Percentiles rank a stretch among this genome's conserved stretches.
Conservation (phyloP, 2,888 invertebrate species). For the Agapetus fuscipes region DNA sequence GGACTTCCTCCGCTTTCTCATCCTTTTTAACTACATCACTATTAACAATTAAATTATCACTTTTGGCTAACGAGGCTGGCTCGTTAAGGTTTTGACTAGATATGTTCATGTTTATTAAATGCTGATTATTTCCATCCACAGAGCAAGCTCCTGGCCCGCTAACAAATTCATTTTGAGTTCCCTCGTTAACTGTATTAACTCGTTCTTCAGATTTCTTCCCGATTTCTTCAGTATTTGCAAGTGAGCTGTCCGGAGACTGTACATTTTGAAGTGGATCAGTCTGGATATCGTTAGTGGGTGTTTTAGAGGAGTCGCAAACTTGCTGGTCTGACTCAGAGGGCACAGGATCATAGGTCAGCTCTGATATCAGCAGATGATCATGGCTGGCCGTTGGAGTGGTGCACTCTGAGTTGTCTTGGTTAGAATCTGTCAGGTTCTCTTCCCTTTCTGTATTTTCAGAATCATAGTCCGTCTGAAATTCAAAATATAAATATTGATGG, state of each 20-base stretch:
- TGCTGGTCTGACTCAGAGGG: slow-evolving; percentile 4
- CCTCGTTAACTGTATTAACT: not conserved
- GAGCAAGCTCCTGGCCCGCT: no score
- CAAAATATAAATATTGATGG: not conserved
- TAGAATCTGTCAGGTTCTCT: slow-evolving; percentile 43
- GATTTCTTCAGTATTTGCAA: not conserved
- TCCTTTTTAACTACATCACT: not conserved
- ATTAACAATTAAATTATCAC: not conserved
- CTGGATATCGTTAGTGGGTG: slow-evolving; percentile 15
- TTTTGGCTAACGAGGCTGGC: not conserved
- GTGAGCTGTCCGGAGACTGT: not conserved
- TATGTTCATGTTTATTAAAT: not conserved
- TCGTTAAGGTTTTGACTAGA: not conserved
- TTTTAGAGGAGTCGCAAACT: slow-evolving; percentile 9
- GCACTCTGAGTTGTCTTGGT: slow-evolving; percentile 45
- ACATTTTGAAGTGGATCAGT: not conserved
- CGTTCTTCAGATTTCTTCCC: not conserved
- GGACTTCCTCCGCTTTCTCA: not conserved
- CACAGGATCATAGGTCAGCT: slow-evolving; percentile 19
- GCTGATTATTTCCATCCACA: no score
- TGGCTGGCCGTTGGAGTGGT: slow-evolving; percentile 44
- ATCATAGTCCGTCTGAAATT: slow-evolving; percentile 39
- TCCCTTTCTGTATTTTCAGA: slow-evolving; percentile 44
- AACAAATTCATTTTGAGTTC: not conserved
- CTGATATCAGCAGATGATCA: slow-evolving; percentile 25